Base-by-base conservation (phyloP, 2,797 vertebrate genomes). In the Protosalanx chinensis region DNA sequence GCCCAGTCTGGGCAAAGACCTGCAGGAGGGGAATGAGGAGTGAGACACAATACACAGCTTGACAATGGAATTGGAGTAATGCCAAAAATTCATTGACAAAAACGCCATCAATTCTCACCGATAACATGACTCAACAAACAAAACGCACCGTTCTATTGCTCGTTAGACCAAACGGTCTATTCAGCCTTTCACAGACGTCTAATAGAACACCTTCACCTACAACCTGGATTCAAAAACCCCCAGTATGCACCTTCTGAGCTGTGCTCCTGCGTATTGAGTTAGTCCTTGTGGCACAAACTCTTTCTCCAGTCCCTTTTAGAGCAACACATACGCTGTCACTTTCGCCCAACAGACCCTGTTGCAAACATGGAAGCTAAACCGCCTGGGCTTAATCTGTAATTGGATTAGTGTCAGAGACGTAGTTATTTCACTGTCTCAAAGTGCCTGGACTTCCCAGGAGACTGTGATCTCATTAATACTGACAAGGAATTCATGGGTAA, bases 1-100 rank as follows among this genome's bases (percentile, higher is more conserved):
- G 93, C 92, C 96, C 97, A 98, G 82, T 97, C 95, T 0, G 97
- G 97, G 83, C 97, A 98, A 77, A 98, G 87, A 74, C 96, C 93
- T 94, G 64, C 62, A 56, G 57, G 74, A 81, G 35, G 57, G 20
- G 8, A 56, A 58, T 27, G 4, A 30, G 10, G 5, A 33, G 35
- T 35, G 27, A 32, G 35, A 41, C 37, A 23, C n/a, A 13, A 6
- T 2, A 63, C 1, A 32, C 15, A 32, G 8, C 35, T 46, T 41
- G 37, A 49, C 23, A 69, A 81, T 27, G 51, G 61, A 81, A 81
- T 84, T 49, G 74, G 56, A 68, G 65, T 30, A 64, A 69, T 82
- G 76, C 88, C 63, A 67, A 51, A 16, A 63, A 27, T 72, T 16
- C 7, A 27, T 1, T 27, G 76, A 88, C 63, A 67, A 51, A 16